A percentile compares a stretch with the other conserved stretches of the same genome.
Evolutionary conservation across 92 coral and sea anemone species (phyloP).

Genomic region (Epizoanthus stellaris): DNA sequence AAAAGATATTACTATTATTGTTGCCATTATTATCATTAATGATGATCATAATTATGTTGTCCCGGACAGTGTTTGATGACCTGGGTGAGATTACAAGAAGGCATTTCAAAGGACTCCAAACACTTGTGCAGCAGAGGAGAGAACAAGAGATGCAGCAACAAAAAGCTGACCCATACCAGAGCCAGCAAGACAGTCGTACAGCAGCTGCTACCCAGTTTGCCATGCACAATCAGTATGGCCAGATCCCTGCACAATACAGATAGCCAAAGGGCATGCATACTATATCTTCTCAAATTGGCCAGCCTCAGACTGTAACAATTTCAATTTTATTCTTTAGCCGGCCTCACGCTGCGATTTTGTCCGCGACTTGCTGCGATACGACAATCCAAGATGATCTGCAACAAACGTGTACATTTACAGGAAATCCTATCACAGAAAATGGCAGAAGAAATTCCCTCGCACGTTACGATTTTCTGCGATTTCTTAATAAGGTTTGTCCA

Average conservation of each 20-base stretch:
- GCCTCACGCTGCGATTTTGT: no score
- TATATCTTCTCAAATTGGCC: background rate
- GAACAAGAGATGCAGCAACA: slow-evolving; percentile 20
- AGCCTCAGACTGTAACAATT: background rate
- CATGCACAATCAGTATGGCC: slow-evolving; percentile 7
- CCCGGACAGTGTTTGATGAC: slow-evolving; percentile 86
- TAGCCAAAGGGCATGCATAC: background rate
- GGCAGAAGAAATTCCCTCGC: no score
- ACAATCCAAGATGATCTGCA: no score
- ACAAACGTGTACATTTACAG: no score
- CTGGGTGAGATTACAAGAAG: slow-evolving; percentile 89
- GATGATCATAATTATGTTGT: background rate
- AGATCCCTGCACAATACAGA: slow-evolving; percentile 13
- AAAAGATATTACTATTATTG: no score
- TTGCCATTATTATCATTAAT: no score
- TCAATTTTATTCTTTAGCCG: no score
- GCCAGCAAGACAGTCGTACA: slow-evolving; percentile 11
- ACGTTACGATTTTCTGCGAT: no score
- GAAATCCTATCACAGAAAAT: no score
- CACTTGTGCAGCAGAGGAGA: slow-evolving; percentile 73
- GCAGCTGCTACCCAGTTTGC: slow-evolving; percentile 6
- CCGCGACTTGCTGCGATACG: no score
- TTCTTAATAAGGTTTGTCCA: no score
- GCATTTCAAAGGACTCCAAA: slow-evolving; percentile 91
- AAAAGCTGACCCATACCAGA: background rate